phyloP scores from a whole-genome alignment of 2,113 vertebrate genomes.

The Halcyon malimbica region DNA sequence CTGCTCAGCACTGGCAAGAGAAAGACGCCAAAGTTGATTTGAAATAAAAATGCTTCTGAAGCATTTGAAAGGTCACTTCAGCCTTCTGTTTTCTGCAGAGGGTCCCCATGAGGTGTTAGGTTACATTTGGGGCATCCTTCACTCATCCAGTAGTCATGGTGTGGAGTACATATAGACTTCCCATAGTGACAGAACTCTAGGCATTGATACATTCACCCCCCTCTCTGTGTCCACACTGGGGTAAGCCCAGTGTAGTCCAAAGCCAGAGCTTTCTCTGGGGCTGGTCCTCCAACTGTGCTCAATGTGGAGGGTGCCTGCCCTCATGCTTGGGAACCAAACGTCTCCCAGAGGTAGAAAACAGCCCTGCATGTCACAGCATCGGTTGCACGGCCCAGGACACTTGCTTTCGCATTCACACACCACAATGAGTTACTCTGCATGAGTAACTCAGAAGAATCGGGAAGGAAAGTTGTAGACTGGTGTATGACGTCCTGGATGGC shows the following conservation, averaged over 20 bases:
- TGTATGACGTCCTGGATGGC: neutral
- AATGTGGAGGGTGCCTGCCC: neutral
- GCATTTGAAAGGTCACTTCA: neutral
- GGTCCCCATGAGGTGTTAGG: neutral
- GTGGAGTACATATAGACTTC: rapidly evolving
- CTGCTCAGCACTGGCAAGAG: neutral
- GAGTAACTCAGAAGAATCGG: neutral
- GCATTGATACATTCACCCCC: rapidly evolving
- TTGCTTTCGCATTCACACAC: neutral
- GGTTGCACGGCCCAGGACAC: rapidly evolving
- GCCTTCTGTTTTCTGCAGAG: neutral
- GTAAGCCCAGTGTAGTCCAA: neutral
- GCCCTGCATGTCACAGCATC: rapidly evolving
- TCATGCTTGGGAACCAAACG: neutral
- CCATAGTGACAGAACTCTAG: neutral
- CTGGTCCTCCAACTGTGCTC: neutral
- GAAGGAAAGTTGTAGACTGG: neutral
- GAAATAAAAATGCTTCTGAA: neutral
- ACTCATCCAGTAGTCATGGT: neutral
- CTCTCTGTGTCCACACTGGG: neutral
- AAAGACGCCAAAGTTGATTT: neutral
- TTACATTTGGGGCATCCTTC: neutral
- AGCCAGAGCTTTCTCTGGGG: neutral
- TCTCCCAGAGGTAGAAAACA: neutral
- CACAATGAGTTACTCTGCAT: neutral